Evolutionary conservation across 2,797 vertebrate genomes (phyloP).

Genomic region (Enteromius fasciolatus): DNA sequence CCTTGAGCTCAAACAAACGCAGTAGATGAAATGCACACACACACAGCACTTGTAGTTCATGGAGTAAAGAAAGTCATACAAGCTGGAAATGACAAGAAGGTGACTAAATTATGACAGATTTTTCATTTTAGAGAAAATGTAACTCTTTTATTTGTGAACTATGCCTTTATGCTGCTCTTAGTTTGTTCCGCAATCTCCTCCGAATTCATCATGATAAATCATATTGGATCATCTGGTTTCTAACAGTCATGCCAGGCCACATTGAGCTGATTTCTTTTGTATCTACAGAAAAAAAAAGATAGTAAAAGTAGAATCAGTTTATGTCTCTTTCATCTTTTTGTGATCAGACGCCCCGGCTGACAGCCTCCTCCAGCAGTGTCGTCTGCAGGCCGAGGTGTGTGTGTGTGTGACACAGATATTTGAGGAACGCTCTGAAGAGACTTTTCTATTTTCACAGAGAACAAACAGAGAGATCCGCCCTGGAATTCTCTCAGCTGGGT

Average conservation of each 20-base stretch:
- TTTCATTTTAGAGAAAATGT: background rate
- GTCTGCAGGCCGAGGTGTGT: conserved; percentile 10
- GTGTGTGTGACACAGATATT: conserved; percentile 17
- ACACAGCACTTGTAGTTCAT: background rate
- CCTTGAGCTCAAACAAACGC: conserved; percentile 11
- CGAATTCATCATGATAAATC: background rate
- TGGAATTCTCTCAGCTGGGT: conserved; percentile 23
- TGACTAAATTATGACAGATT: background rate
- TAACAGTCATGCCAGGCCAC: conserved; percentile 15
- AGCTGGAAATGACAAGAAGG: background rate
- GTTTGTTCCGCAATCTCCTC: conserved; percentile 10
- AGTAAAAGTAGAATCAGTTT: conserved; percentile 26
- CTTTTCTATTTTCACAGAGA: conserved; percentile 33
- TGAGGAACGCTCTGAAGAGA: conserved; percentile 8
- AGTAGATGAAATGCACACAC: background rate
- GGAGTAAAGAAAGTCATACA: background rate
- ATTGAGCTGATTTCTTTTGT: conserved; percentile 19
- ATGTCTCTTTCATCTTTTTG: conserved; percentile 27
- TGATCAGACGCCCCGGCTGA: conserved; percentile 9
- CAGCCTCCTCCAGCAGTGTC: conserved; percentile 25
- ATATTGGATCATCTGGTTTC: background rate
- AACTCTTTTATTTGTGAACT: background rate
- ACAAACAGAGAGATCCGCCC: conserved; percentile 8
- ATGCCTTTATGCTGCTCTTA: background rate
- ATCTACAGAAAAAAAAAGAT: background rate